Percentiles rank a stretch among this genome's conserved stretches.
These are phyloP conservation scores for Macrotis lagotis DNA, from an alignment of 2,113 vertebrate genomes.

Conservation along the genomic window DNA sequence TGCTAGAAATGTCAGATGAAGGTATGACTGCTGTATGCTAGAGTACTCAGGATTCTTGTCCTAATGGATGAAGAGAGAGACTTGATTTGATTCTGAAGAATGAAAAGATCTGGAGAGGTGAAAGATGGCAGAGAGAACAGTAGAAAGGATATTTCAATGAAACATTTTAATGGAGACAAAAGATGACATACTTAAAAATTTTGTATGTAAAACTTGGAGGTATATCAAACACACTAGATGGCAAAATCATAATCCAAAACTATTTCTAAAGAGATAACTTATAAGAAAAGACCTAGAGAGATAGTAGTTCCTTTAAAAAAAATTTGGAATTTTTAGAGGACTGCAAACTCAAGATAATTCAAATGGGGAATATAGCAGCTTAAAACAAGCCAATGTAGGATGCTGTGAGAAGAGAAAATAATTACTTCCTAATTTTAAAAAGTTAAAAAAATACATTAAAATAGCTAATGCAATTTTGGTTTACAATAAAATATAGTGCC, in stretches of 20 bases:
- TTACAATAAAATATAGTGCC: background rate
- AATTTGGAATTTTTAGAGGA: background rate
- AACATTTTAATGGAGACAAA: background rate
- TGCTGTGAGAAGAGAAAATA: background rate
- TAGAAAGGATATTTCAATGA: background rate
- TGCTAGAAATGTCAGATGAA: background rate
- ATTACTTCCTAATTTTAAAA: background rate
- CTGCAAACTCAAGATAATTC: background rate
- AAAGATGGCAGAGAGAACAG: background rate
- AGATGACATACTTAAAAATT: background rate
- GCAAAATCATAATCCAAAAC: background rate
- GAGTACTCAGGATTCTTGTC: too few relatives aligned
- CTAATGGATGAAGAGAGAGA: background rate
- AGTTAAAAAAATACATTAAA: background rate
- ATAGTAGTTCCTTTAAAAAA: background rate
- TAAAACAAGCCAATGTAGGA: background rate
- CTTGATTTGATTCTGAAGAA: background rate
- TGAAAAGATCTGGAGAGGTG: background rate
- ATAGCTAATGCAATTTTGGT: background rate
- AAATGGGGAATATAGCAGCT: background rate
- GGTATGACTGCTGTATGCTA: background rate
- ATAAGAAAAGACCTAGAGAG: background rate
- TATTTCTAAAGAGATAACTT: background rate
- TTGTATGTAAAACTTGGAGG: background rate
- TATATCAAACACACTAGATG: background rate